These are phyloP conservation scores for Chaenodraco wilsoni DNA, from an alignment of 2,797 vertebrate species.

Conservation along the genomic window DNA sequence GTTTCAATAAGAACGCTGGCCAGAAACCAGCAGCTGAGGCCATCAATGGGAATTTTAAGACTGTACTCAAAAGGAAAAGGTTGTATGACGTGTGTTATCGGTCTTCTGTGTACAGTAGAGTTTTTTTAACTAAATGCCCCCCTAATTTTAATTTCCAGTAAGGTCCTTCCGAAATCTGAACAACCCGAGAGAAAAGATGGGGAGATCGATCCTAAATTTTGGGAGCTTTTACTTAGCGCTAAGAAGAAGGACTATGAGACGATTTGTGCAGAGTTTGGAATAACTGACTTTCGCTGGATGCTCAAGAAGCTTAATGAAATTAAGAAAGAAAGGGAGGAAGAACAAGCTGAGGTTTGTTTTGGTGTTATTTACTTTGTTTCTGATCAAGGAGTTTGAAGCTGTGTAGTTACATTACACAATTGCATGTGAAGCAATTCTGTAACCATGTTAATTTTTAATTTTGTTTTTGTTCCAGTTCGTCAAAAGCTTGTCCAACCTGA, in stretches of 20 bases:
- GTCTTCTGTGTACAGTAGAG: neutral
- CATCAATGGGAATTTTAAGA: constrained; percentile 75
- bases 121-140: neutral
- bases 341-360: constrained; percentile 82
- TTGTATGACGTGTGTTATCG: neutral
- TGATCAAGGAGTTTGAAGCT: neutral
- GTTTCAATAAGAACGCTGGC: constrained; percentile 84
- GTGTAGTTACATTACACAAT: neutral
- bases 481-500: constrained; percentile 77
- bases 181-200: constrained; percentile 69
- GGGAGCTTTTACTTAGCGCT: constrained; percentile 87
- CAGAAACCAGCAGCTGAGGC: constrained; percentile 36
- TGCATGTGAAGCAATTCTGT: neutral
- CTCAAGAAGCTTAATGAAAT: constrained; percentile 88
- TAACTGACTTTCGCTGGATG: constrained; percentile 90
- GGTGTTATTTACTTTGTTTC: neutral
- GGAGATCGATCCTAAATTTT: constrained; percentile 84
- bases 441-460: neutral
- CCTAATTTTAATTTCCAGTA: constrained; percentile 58
- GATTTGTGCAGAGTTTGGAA: constrained; percentile 87
- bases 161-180: constrained; percentile 70
- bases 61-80: constrained; percentile 84
- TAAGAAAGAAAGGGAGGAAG: constrained; percentile 82
- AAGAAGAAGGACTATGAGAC: constrained; percentile 89
- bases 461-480: constrained; percentile 78